Base-by-base conservation (phyloP, 2,888 invertebrate species). In the Schizaphis graminum region DNA sequence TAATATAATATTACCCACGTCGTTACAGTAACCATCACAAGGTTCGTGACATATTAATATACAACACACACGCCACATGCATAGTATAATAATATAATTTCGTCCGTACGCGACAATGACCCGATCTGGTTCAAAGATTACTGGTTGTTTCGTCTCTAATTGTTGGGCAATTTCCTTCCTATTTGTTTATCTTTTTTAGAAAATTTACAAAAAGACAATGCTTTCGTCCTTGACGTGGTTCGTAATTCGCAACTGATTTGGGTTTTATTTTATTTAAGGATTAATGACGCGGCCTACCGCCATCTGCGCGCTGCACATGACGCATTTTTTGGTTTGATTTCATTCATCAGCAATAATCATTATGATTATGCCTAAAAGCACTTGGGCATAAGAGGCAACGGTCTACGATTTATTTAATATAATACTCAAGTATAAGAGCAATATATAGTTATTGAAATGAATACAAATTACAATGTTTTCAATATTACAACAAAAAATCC, bases 101-200 rank as follows among this genome's bases (percentile, higher is more conserved):
- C 21, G 77, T 77, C 77, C 35, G 77, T 77, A 77, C 26, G 86
- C 89, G 93, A 94, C 91, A 94, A 94, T 49, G 94, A 91, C 94
- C 86, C 77, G 90, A 94, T 91, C 44, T 91, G 94, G 91, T 94
- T 91, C 91, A 49, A 47, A 86, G 94, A 94, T 91, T 90, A 86
- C 94, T 47, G n/a, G 53, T 47, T 94, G 94, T 94, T 77, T 90
- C 86, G 91, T 86, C 90, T 86, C n/a, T 86, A 91, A 94, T 90
- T 86, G 61, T 94, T 94, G 61, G 41, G 94, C 94, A 94, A 94
- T 91, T 94, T 94, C 61, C 90, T 57, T 61, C 53, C 91, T 57
- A 61, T 90, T 85, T 21, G 11, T 56, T 84, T 56, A 77, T 77
- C 44, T 92, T 53, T 53, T 53, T 44, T n/a, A 49, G 88, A 1